Percentiles rank a stretch among this genome's conserved stretches.
Evolutionary conservation across 2,888 invertebrate species (phyloP).

Genomic region (Clostera curtula): DNA sequence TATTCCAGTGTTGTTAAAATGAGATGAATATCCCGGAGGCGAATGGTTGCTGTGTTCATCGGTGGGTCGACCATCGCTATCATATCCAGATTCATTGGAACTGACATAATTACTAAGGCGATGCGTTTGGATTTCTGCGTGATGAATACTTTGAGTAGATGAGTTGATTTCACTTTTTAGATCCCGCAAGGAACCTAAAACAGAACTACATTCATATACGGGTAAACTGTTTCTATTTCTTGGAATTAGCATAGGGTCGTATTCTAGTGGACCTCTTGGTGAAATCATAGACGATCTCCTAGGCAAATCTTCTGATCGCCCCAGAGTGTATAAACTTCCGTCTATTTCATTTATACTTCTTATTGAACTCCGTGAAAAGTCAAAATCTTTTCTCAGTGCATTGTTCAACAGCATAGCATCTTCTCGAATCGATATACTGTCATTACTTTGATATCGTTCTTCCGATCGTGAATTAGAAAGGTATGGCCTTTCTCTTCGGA

Average conservation of each 20-base stretch:
- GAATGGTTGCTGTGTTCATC: conserved; percentile 72
- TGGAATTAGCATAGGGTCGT: conserved; percentile 66
- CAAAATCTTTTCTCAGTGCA: conserved; percentile 48
- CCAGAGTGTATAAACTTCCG: conserved; percentile 37
- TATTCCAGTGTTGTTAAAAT: conserved; percentile 45
- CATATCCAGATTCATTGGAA: conserved; percentile 89
- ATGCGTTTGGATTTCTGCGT: conserved; percentile 76
- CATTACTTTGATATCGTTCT: conserved; percentile 74
- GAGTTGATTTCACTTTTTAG: conserved; percentile 58
- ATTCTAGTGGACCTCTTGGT: conserved; percentile 56
- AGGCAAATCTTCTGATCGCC: conserved; percentile 46
- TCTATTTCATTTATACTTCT: conserved; percentile 62
- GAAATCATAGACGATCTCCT: conserved; percentile 67
- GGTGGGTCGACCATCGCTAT: conserved; percentile 81
- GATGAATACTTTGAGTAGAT: conserved; percentile 71
- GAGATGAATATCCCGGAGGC: conserved; percentile 69
- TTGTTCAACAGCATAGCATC: conserved; percentile 59
- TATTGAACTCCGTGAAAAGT: conserved; percentile 56
- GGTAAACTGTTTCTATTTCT: conserved; percentile 69
- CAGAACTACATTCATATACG: conserved; percentile 60
- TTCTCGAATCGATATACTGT: conserved; percentile 66
- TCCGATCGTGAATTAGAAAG: conserved; percentile 74
- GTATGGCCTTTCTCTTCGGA: conserved; percentile 53
- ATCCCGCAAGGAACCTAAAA: conserved; percentile 55
- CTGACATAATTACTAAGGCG: conserved; percentile 83